Base-by-base conservation (phyloP, 1,140 invertebrate genomes). In the Zelostemma sp. region DNA sequence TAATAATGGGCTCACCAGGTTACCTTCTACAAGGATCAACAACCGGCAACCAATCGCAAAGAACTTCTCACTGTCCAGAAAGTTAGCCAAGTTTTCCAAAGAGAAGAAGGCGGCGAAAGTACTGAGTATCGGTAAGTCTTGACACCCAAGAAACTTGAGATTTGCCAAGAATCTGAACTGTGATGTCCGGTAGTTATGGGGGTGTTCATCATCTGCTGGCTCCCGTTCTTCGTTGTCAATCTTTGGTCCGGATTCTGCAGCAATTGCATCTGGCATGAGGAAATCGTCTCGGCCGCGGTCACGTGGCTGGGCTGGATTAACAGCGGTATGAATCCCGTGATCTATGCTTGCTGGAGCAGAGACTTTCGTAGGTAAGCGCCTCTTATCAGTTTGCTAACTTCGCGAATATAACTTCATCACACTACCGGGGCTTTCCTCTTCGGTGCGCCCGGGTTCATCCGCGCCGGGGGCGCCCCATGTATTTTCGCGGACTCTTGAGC, bases 251-350 rank as follows among this genome's bases (percentile, higher is more conserved):
- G 96, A 0, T 92, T 98, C 75, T 98, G 96, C 83, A 88, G 91
- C 19, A 88, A 91, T 66, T 97, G 95, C 81, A 93, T 96, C 58
- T 90, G 91, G 80, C 91, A 97, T 57, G 94, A 95, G 74, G 93
- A 97, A 75, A 90, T 97, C 38, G 92, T 98, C 1, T 95, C 95
- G 60, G 94, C 95, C 9, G 91, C 98, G 17, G 95, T 99, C 31
- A 98, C 96, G 28, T 99, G 98, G 98, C 90, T 99, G 1, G 98
- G 98, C 43, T 99, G 98, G 95, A 95, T 99, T 75, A 99, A 99
- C 86, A 99, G 97, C 17, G 93, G 94, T 25, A 97, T 98, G 95
- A 98, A 98, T 87, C 96, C 96, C 1, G 93, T 98, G 49, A 99
- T 99, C 74, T 99, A 99, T 84, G 96, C 96, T 1, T 97, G 94